Evolutionary conservation across 2,888 invertebrate genomes (phyloP).

Genomic region (Diploptera punctata): DNA sequence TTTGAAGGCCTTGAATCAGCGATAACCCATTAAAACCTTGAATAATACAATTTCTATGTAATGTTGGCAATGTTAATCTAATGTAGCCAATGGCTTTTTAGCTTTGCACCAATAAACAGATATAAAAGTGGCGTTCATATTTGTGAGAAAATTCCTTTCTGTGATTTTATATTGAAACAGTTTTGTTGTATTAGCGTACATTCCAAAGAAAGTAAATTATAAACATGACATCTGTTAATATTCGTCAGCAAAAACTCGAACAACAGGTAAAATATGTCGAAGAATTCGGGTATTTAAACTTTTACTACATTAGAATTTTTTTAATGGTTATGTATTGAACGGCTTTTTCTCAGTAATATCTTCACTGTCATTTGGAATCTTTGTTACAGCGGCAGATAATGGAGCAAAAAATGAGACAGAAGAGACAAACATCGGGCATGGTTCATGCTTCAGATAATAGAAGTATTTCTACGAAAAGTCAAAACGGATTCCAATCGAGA

Average conservation of each 20-base stretch:
- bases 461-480: conserved; percentile 43
- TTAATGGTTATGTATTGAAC: not conserved
- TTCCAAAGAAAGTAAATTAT: not conserved
- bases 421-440: conserved; percentile 84
- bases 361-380: too few species aligned
- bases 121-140: conserved; percentile 9
- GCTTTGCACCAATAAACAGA: conserved; percentile 11
- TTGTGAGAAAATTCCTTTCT: not conserved
- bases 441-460: conserved; percentile 82
- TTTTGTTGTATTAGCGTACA: not conserved
- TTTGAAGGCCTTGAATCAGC: too few species aligned
- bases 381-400: conserved; percentile 75
- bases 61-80: not conserved
- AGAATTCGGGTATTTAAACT: not conserved
- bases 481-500: conserved; percentile 39
- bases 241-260: conserved; percentile 84
- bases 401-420: conserved; percentile 89
- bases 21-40: too few species aligned
- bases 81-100: not conserved
- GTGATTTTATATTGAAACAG: not conserved
- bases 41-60: too few species aligned
- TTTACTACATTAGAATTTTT: not conserved
- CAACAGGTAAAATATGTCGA: conserved; percentile 71
- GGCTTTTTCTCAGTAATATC: too few species aligned
- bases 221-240: conserved; percentile 55